A percentile compares a stretch with the other conserved stretches of the same genome.
Conservation (phyloP, 2,113 vertebrate genomes). For the Ochotona curzoniae region DNA sequence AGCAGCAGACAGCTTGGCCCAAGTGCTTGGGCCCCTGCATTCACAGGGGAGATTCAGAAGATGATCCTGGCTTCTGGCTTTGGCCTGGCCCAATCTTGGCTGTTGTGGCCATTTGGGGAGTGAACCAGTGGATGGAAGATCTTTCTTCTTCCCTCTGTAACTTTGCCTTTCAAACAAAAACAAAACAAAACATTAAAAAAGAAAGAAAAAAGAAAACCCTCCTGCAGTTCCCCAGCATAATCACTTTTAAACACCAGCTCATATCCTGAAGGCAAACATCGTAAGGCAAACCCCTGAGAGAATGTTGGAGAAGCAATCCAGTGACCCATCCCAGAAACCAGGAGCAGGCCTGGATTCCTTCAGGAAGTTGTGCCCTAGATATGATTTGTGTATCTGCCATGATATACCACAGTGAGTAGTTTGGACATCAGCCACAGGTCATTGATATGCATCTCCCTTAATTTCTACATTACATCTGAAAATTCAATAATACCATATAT, state of each 20-base stretch:
- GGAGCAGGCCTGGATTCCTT: background rate
- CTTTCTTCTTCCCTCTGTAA: no score
- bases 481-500: background rate
- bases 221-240: background rate
- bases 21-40: no score
- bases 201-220: background rate
- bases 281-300: background rate
- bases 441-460: background rate
- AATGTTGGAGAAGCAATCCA: background rate
- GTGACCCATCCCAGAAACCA: background rate
- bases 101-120: no score
- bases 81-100: no score
- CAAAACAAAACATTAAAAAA: no score
- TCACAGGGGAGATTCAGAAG: no score
- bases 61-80: no score
- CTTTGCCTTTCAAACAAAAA: no score
- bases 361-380: background rate
- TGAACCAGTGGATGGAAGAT: no score
- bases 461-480: background rate
- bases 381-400: background rate
- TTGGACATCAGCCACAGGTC: background rate
- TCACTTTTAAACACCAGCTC: background rate
- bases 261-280: background rate
- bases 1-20: no score
- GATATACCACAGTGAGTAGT: background rate